Evolutionary conservation across 2,113 vertebrate genomes (phyloP).

Genomic region (Serilophus lunatus): DNA sequence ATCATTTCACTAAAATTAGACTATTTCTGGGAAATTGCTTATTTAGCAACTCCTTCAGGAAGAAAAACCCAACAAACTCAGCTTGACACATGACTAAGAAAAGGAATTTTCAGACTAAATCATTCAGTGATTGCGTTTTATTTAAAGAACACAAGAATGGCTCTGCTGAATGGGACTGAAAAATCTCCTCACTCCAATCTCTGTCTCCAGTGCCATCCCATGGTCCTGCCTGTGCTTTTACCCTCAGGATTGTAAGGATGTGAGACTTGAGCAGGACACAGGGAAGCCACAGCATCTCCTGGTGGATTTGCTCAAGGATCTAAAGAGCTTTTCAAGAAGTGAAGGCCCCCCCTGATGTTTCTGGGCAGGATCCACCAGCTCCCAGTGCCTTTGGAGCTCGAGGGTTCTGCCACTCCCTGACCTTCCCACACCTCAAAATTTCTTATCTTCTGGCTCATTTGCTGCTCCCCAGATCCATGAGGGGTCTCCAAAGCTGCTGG

Average conservation of each 20-base stretch:
- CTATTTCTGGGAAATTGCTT: neutral
- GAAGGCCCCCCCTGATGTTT: neutral
- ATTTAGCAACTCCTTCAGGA: neutral
- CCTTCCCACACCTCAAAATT: neutral
- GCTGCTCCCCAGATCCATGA: neutral
- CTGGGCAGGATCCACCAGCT: neutral
- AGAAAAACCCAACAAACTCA: neutral
- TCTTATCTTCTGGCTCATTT: neutral
- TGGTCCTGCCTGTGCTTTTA: neutral
- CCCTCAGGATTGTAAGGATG: neutral
- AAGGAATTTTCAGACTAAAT: neutral
- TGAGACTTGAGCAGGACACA: rapidly evolving
- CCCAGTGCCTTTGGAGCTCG: neutral
- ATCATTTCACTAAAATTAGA: neutral
- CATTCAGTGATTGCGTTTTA: neutral
- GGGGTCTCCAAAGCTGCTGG: neutral
- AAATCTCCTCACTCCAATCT: neutral
- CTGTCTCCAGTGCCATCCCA: neutral
- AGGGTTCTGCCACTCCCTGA: neutral
- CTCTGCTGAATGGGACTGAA: neutral
- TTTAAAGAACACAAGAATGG: neutral
- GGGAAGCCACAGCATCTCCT: neutral
- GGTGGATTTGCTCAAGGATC: neutral
- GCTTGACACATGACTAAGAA: neutral
- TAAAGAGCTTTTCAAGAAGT: neutral